phyloP scores from a whole-genome alignment of 1,140 invertebrate genomes.

The Spodoptera frugiperda region DNA sequence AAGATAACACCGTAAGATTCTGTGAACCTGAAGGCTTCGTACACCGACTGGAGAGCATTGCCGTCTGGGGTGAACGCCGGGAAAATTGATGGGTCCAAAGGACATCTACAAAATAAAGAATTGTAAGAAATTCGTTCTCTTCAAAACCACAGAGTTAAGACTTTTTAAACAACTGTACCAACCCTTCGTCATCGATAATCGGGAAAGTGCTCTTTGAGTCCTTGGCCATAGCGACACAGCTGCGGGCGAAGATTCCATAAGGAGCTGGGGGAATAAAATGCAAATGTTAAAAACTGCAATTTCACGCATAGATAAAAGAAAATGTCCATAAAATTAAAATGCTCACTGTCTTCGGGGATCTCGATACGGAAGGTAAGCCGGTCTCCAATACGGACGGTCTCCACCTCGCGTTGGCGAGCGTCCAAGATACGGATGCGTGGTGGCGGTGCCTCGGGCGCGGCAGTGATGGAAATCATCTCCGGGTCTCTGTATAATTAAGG shows the following conservation, averaged over 20 bases:
- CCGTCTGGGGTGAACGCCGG: slow-evolving; percentile 95
- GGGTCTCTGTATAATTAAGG: slow-evolving; percentile 89
- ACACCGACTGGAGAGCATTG: slow-evolving; percentile 95
- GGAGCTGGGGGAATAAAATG: slow-evolving; percentile 90
- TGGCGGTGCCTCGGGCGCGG: slow-evolving; percentile 96
- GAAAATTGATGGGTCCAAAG: slow-evolving; percentile 97
- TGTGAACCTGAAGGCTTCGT: slow-evolving; percentile 98
- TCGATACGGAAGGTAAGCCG: slow-evolving; percentile 98
- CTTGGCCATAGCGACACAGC: slow-evolving; percentile 98
- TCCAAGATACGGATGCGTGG: slow-evolving; percentile 97
- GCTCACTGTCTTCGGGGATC: slow-evolving; percentile 97
- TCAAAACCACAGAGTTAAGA: neutral
- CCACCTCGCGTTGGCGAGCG: slow-evolving; percentile 93
- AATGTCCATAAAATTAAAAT: slow-evolving; percentile 24
- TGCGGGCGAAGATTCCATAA: slow-evolving; percentile 97
- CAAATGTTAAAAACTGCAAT: neutral
- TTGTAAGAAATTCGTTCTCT: neutral
- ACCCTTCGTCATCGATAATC: slow-evolving; percentile 98
- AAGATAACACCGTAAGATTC: slow-evolving; percentile 98
- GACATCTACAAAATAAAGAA: slow-evolving; percentile 88
- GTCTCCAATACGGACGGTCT: slow-evolving; percentile 97
- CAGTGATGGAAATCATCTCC: slow-evolving; percentile 98
- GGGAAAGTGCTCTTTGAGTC: slow-evolving; percentile 98
- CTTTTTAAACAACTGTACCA: slow-evolving; percentile 59
- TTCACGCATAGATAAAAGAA: neutral